Base-by-base conservation (phyloP, 2,113 vertebrate genomes). In the Sinocyclocheilus anophthalmus region DNA sequence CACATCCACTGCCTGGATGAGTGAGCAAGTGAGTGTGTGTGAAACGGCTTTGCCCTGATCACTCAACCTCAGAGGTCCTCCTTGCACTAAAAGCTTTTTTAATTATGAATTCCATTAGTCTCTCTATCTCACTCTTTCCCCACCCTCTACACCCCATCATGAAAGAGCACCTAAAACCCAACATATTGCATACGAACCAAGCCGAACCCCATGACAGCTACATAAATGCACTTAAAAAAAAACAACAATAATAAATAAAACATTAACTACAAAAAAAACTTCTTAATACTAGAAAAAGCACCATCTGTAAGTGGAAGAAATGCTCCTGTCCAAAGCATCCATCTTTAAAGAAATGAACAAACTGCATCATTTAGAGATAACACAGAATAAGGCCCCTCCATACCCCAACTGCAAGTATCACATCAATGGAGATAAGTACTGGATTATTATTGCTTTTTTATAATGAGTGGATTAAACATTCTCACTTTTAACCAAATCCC, bases 61-160 rank as follows among this genome's bases (percentile, higher is more conserved):
- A 85, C 81, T 87, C 79, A 86, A 69, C 85, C 91, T 86, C 30
- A 86, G 91, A 91, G 91, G 85, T 88, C 89, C 90, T 91, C 88
- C 93, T 89, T 90, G 78, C 87, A 90, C 93, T 95, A 94, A 95
- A 95, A 94, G 94, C 94, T 94, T 95, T 95, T 95, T 94, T 94
- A 94, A 94, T 95, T 93, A 94, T 92, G 91, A 91, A 90, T 88
- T 88, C 91, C 93, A 92, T 94, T 94, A 95, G 77, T 78, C 78
- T 90, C 89, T 86, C 90, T 48, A 11, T 91, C 85, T 85, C 67
- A 45, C 88, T 89, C 88, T 42, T 90, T 87, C 33, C 22, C 33
- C 50, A 55, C 30, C 78, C n/a, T 79, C n/a, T 33, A 73, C 30
- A 72, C 53, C 39, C 57, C 63, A 61, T 37, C 33, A 37, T 37